A percentile compares a stretch with the other conserved stretches of the same genome.
Conservation (phyloP, 2,888 invertebrate genomes). For the Pyrrhosoma nymphula region DNA sequence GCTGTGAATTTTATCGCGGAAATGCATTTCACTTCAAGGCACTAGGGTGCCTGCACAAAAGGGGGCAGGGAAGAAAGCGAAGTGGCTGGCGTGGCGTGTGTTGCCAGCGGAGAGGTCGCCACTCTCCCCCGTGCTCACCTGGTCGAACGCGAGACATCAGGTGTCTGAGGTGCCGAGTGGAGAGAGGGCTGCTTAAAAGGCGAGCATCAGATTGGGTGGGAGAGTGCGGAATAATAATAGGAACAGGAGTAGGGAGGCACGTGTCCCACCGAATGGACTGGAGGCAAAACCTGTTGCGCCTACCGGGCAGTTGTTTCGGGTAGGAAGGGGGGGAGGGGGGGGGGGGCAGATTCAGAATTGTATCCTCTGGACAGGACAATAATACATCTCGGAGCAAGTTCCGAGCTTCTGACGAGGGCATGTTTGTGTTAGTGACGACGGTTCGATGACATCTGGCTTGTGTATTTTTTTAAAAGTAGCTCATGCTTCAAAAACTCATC, state of each 20-base stretch:
- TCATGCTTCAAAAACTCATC: background rate
- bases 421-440: background rate
- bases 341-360: background rate
- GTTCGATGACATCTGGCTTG: background rate
- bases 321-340: too few species aligned
- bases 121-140: background rate
- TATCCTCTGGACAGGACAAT: background rate
- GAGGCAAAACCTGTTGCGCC: background rate
- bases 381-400: background rate
- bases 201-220: background rate
- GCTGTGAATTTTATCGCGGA: background rate
- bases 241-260: background rate
- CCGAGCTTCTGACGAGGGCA: background rate
- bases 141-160: background rate
- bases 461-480: background rate
- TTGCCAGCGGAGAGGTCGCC: background rate
- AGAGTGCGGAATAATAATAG: background rate
- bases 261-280: background rate
- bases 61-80: background rate
- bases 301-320: background rate
- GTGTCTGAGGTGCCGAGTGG: background rate
- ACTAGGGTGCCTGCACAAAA: background rate
- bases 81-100: background rate
- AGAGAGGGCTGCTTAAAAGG: background rate
- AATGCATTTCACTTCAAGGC: background rate